phyloP scores from a whole-genome alignment of 2,888 invertebrate species.

The Mactromeris polynyma region DNA sequence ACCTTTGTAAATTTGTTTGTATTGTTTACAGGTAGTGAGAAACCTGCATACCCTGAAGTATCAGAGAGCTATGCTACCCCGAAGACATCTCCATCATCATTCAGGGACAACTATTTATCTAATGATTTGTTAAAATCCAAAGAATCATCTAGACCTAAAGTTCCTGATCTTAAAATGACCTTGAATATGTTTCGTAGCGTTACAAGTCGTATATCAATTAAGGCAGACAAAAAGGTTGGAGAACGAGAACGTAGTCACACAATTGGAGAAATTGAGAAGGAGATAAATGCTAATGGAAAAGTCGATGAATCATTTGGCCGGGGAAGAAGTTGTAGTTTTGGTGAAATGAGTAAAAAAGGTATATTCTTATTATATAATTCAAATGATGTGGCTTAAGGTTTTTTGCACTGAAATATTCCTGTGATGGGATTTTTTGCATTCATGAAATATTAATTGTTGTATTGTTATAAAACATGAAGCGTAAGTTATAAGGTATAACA shows the following conservation, averaged over 20 bases:
- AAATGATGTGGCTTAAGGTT: too few relatives aligned
- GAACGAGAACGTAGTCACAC: constrained; percentile 53
- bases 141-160: neutral
- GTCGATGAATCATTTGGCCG: constrained; percentile 33
- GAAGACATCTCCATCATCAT: constrained; percentile 39
- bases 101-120: neutral
- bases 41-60: constrained; percentile 58
- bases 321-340: constrained; percentile 60
- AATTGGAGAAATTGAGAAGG: constrained; percentile 42
- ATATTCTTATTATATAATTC: neutral
- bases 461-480: too few relatives aligned
- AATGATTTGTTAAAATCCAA: neutral
- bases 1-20: neutral
- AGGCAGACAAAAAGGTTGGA: neutral
- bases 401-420: too few relatives aligned
- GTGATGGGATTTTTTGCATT: too few relatives aligned
- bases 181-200: constrained; percentile 23
- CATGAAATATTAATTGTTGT: too few relatives aligned
- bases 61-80: constrained; percentile 65
- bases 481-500: too few relatives aligned
- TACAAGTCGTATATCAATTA: neutral
- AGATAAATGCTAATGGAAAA: neutral
- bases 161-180: constrained; percentile 23
- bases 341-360: constrained; percentile 50
- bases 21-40: constrained; percentile 10